phyloP scores from a whole-genome alignment of 1,140 invertebrate species.

The Bathynomus jamesi region DNA sequence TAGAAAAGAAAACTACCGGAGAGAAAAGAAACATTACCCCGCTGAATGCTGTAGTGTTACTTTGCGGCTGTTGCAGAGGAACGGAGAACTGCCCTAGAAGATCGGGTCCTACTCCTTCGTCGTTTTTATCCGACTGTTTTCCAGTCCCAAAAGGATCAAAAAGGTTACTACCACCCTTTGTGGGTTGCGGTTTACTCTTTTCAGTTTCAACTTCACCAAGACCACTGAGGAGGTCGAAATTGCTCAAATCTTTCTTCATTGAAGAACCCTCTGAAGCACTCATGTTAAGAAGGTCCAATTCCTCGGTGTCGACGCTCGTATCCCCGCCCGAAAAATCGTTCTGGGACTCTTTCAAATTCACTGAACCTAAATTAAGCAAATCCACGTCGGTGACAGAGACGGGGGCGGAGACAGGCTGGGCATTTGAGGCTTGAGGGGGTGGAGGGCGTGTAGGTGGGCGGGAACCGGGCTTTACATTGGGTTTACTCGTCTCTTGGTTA shows the following conservation, averaged over 20 bases:
- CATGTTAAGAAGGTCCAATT: slow-evolving; percentile 47
- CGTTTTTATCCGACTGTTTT: slow-evolving; percentile 39
- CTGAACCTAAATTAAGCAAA: neutral
- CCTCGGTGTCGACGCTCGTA: slow-evolving; percentile 36
- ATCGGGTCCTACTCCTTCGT: slow-evolving; percentile 5
- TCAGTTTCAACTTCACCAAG: slow-evolving; percentile 41
- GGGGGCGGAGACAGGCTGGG: slow-evolving; percentile 1
- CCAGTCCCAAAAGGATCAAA: slow-evolving; percentile 18
- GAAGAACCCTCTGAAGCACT: slow-evolving; percentile 38
- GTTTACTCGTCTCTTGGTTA: neutral
- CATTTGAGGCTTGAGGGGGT: neutral
- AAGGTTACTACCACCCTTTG: neutral
- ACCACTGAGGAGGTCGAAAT: slow-evolving; percentile 57
- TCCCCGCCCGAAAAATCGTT: neutral
- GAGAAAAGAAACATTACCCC: neutral
- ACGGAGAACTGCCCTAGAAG: slow-evolving; percentile 15
- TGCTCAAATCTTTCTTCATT: slow-evolving; percentile 36
- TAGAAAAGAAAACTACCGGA: neutral
- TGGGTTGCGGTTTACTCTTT: slow-evolving; percentile 4
- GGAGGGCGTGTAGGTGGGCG: neutral
- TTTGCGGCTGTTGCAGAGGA: neutral
- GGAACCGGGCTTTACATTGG: neutral
- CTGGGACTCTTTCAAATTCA: neutral
- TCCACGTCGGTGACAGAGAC: neutral
- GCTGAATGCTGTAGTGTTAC: neutral